Percentiles rank a stretch among this genome's conserved stretches.
These are phyloP conservation scores for Monochamus saltuarius DNA, from an alignment of 1,140 invertebrate genomes.

Conservation along the genomic window DNA sequence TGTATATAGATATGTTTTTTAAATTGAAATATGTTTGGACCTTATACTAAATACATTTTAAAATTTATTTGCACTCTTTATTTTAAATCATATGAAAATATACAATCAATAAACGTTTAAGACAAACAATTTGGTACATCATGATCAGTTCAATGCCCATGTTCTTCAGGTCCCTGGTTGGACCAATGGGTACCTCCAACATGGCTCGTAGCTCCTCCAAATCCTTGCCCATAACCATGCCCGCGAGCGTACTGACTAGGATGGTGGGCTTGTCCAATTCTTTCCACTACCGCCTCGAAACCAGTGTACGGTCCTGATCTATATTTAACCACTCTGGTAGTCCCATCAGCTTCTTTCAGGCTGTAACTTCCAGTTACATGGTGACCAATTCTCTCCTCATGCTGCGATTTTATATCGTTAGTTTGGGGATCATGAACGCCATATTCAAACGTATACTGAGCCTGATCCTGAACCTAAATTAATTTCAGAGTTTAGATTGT, in stretches of 20 bases:
- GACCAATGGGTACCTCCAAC: slow-evolving; percentile 1
- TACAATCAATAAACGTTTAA: too few relatives aligned
- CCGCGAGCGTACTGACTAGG: slow-evolving; percentile 13
- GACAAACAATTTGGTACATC: too few relatives aligned
- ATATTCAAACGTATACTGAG: slow-evolving; percentile 58
- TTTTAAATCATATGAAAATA: too few relatives aligned
- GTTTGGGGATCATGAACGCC: slow-evolving; percentile 57
- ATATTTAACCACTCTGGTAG: slow-evolving; percentile 60
- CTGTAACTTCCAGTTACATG: slow-evolving; percentile 59
- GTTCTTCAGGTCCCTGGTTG: too few relatives aligned
- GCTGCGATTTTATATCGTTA: slow-evolving; percentile 57
- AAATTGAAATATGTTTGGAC: too few relatives aligned
- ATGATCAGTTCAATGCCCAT: too few relatives aligned
- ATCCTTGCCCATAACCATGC: neutral
- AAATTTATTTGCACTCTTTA: too few relatives aligned
- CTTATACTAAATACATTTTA: too few relatives aligned
- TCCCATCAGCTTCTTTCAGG: slow-evolving; percentile 62
- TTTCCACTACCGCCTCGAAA: slow-evolving; percentile 52
- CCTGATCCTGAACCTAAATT: slow-evolving; percentile 31
- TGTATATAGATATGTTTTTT: too few relatives aligned
- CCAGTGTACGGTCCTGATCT: slow-evolving; percentile 55
- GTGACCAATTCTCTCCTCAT: slow-evolving; percentile 57
- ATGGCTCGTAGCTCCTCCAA: neutral
- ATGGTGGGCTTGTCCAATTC: slow-evolving; percentile 25
- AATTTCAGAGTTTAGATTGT: neutral